These are phyloP conservation scores for Spialia ferax DNA, from an alignment of 2,888 invertebrate genomes.

Conservation along the genomic window DNA sequence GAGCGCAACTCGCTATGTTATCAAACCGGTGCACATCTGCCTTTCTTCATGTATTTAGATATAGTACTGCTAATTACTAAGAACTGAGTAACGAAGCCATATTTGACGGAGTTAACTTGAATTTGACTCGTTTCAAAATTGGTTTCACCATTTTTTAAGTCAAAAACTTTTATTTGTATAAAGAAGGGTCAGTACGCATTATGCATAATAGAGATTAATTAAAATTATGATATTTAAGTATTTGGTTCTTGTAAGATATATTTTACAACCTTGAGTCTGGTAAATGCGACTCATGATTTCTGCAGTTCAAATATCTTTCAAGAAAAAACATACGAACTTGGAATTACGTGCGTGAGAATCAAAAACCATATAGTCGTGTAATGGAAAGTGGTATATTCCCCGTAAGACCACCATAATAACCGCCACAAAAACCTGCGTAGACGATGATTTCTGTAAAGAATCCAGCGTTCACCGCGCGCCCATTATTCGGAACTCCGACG, in stretches of 20 bases:
- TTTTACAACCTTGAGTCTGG: no score
- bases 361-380: conserved; percentile 49
- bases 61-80: neutral
- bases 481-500: conserved; percentile 74
- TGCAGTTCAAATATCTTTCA: neutral
- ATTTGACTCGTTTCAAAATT: neutral
- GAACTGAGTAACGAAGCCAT: no score
- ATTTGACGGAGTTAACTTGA: no score
- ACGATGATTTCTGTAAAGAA: conserved; percentile 81
- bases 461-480: conserved; percentile 57
- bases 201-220: no score
- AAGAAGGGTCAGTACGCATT: no score
- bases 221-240: no score
- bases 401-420: conserved; percentile 70
- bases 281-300: no score
- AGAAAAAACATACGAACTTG: neutral
- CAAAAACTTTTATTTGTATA: no score
- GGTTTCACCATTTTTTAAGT: neutral
- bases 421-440: conserved; percentile 67
- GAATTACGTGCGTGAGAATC: conserved; percentile 49
- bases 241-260: no score
- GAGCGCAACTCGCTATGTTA: no score
- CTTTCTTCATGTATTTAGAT: neutral
- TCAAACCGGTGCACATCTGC: no score
- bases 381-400: conserved; percentile 53